phyloP scores from a whole-genome alignment of 2,888 invertebrate species.

The Nesidiocoris tenuis region DNA sequence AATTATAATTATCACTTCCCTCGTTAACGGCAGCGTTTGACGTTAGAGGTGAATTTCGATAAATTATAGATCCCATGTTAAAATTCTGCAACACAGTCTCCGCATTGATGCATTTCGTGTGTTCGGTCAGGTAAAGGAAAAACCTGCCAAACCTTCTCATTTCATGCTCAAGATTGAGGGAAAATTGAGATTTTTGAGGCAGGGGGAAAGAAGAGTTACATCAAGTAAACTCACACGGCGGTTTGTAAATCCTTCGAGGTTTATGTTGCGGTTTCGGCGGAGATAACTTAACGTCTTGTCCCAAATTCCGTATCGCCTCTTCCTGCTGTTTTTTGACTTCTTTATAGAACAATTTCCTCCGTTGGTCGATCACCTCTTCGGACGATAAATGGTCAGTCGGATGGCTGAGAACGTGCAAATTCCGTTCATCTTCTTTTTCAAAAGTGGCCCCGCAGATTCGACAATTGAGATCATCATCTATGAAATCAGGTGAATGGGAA shows the following conservation, averaged over 20 bases:
- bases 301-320: conserved; percentile 10
- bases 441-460: conserved; percentile 27
- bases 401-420: conserved; percentile 27
- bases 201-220: too few relatives aligned
- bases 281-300: conserved; percentile 26
- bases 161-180: neutral
- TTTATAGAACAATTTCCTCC: conserved; percentile 45
- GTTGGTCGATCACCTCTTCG: conserved; percentile 30
- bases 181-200: too few relatives aligned
- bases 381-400: conserved; percentile 13
- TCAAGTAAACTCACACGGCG: conserved; percentile 44
- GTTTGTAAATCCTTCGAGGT: conserved; percentile 45
- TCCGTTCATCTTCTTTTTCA: conserved; percentile 21
- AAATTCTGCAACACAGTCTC: too few relatives aligned
- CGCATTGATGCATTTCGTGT: too few relatives aligned
- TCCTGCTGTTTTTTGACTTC: conserved; percentile 45
- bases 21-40: too few relatives aligned
- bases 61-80: too few relatives aligned
- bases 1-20: too few relatives aligned
- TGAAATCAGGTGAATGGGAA: too few relatives aligned
- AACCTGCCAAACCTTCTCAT: neutral
- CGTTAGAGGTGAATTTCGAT: too few relatives aligned
- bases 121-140: too few relatives aligned
- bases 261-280: conserved; percentile 28
- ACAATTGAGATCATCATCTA: conserved; percentile 26